phyloP scores from a whole-genome alignment of 2,797 vertebrate genomes.

The Falco novaeseelandiae region DNA sequence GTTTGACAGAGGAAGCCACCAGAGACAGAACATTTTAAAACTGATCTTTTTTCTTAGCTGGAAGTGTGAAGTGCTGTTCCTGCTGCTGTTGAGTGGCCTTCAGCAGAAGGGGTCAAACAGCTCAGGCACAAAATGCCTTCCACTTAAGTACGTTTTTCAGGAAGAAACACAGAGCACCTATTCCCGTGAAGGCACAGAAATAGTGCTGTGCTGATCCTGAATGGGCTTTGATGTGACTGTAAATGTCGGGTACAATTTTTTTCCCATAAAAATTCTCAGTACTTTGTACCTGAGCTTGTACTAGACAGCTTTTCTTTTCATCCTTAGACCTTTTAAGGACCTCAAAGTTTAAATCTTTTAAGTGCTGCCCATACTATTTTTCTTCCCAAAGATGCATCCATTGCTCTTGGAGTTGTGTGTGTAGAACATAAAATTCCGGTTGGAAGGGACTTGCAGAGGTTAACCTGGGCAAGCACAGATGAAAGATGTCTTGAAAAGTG shows the following conservation, averaged over 20 bases:
- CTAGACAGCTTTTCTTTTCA: background rate
- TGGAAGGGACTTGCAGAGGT: background rate
- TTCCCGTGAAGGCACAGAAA: background rate
- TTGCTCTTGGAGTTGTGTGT: background rate
- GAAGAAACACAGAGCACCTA: background rate
- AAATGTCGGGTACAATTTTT: background rate
- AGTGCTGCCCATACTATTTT: background rate
- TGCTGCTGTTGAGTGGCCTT: background rate
- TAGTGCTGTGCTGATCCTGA: background rate
- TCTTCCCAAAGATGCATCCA: background rate
- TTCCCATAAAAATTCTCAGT: background rate
- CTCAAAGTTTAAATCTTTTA: background rate
- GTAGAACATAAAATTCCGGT: background rate
- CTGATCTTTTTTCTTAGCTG: background rate
- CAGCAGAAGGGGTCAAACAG: background rate
- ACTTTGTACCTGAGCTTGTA: background rate
- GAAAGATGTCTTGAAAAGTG: background rate
- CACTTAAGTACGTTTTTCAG: background rate
- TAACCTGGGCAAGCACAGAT: background rate
- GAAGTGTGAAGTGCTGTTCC: background rate
- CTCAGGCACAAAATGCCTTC: background rate
- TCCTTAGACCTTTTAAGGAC: background rate
- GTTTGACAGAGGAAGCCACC: background rate
- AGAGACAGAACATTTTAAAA: background rate
- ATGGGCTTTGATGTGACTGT: background rate